Evolutionary conservation across 2,888 invertebrate species (phyloP).

Genomic region (Cheilosia urbana): DNA sequence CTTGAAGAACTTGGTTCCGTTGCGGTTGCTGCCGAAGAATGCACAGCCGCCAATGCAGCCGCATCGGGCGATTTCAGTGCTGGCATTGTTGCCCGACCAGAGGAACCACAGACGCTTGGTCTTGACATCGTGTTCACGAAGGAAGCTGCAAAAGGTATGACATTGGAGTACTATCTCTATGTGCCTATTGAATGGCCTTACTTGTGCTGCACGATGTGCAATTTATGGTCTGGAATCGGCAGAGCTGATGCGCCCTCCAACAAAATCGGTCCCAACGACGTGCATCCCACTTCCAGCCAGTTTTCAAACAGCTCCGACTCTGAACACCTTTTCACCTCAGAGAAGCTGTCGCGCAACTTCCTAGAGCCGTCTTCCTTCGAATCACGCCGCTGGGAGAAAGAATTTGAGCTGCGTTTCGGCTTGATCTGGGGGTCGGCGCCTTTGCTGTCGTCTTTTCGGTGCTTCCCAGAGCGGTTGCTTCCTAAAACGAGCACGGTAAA

Average conservation of each 20-base stretch:
- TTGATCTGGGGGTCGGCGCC: conserved; percentile 77
- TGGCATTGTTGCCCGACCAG: conserved; percentile 88
- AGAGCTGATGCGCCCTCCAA: conserved; percentile 95
- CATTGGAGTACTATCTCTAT: neutral
- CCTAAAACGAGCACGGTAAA: conserved; percentile 71
- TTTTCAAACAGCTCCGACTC: conserved; percentile 85
- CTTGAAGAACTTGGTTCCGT: conserved; percentile 94
- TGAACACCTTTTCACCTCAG: conserved; percentile 80
- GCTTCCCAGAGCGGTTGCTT: conserved; percentile 83
- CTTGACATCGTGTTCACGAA: conserved; percentile 92
- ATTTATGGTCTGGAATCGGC: conserved; percentile 90
- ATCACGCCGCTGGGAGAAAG: conserved; percentile 82
- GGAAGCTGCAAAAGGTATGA: conserved; percentile 83
- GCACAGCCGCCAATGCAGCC: conserved; percentile 97
- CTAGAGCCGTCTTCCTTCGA: conserved; percentile 81
- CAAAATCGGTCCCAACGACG: conserved; percentile 94
- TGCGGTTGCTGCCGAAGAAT: conserved; percentile 96
- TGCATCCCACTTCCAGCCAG: conserved; percentile 96
- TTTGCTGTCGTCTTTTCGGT: conserved; percentile 81
- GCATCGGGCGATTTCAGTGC: conserved; percentile 89
- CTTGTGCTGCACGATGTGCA: conserved; percentile 92
- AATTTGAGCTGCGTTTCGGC: conserved; percentile 81
- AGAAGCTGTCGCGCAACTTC: conserved; percentile 81
- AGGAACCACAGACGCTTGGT: conserved; percentile 96
- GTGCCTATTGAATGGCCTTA: conserved; percentile 78